Base-by-base conservation (phyloP, 2,113 vertebrate genomes). In the Pseudolaguvia tuberculata region DNA sequence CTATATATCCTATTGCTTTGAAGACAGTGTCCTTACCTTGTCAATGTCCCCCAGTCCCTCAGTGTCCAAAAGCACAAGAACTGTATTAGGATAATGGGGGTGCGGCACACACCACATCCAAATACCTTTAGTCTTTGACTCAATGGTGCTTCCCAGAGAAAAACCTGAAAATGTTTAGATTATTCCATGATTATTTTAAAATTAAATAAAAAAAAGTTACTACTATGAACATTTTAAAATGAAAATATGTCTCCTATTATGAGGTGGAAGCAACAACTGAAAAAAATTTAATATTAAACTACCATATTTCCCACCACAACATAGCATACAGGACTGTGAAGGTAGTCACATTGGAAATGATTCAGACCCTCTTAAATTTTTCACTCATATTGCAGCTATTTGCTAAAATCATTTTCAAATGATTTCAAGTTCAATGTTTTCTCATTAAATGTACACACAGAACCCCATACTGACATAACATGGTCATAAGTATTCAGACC, bases 101-200 rank as follows among this genome's bases (percentile, higher is more conserved):
- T 79, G 78, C 5, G 57, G 82, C 23, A 89, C 74, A 78, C 86
- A 88, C 87, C 85, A 90, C 79, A 83, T 79, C 79, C 82, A 83
- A 69, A 83, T 79, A 13, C 82, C 82, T 53, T 83, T 83, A 21
- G 88, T 91, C 58, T 90, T 82, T 11, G 89, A 84, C 65, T 88
- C 85, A 27, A 89, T 78, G 0, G 88, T 88, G 80, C 56, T 79
- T 0, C 78, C 78, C 0, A 79, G 58, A 66, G 78, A 67, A 71
- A 79, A 79, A 21, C 78, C 78, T 79, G 29, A 0, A 45, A 62
- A 27, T 4, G 69, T 51, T 0, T 8, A 35, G 4, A 20, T 4
- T 21, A 11, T 31, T 62, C 20, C n/a, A 63, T 2, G 12, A 42
- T 42, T 62, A n/a, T 62, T 21, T 13, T 1, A 62, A 17, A 63